phyloP scores from a whole-genome alignment of 2,797 vertebrate species.

The Sebastolobus altivelis region DNA sequence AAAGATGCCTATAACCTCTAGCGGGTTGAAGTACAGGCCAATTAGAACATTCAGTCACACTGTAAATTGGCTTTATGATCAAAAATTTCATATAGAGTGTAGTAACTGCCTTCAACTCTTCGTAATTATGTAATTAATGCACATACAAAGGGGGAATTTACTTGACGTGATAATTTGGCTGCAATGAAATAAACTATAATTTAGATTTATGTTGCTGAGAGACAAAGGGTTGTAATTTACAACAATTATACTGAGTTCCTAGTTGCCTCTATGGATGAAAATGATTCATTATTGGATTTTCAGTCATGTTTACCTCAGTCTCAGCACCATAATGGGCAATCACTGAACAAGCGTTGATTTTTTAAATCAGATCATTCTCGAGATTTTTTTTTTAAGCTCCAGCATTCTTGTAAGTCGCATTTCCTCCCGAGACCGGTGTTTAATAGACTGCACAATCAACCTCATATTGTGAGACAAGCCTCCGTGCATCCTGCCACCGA shows the following conservation, averaged over 20 bases:
- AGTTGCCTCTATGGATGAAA: slow-evolving; percentile 25
- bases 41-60: neutral
- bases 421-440: slow-evolving; percentile 67
- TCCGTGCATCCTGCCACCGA: slow-evolving; percentile 61
- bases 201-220: slow-evolving; percentile 37
- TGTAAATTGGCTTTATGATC: neutral
- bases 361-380: slow-evolving; percentile 58
- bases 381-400: slow-evolving; percentile 45
- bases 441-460: slow-evolving; percentile 79
- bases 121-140: slow-evolving; percentile 21
- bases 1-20: neutral
- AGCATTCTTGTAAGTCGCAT: slow-evolving; percentile 44
- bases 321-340: slow-evolving; percentile 69
- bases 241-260: slow-evolving; percentile 30
- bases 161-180: slow-evolving; percentile 19
- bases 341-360: slow-evolving; percentile 41
- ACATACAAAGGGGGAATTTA: slow-evolving; percentile 1
- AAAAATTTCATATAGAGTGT: neutral
- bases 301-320: slow-evolving; percentile 59
- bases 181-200: slow-evolving; percentile 43
- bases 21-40: neutral
- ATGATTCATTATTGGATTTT: slow-evolving; percentile 59
- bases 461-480: slow-evolving; percentile 78
- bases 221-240: slow-evolving; percentile 54
- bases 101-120: neutral